Conservation (phyloP, 2,888 invertebrate genomes). For the Ornithoptera priamus region DNA sequence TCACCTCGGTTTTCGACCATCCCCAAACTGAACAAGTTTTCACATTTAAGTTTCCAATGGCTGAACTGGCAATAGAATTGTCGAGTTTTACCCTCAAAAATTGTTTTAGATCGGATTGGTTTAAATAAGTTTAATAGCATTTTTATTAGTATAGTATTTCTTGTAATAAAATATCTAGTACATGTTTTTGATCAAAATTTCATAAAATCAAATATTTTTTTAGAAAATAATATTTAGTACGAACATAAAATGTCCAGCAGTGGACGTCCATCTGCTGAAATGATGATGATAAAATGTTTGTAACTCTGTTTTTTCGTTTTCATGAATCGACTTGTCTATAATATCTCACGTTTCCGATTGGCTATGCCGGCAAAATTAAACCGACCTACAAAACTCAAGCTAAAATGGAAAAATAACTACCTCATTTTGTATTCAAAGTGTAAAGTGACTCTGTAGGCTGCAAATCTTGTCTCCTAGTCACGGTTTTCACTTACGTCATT, state of each 20-base stretch:
- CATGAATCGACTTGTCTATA: not conserved
- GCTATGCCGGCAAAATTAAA: not conserved
- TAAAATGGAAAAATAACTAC: conserved; percentile 14
- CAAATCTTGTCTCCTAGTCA: not conserved
- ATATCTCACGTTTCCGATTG: not conserved
- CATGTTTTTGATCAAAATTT: no score
- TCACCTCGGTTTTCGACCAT: conserved; percentile 1
- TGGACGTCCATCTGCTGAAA: no score
- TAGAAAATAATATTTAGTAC: no score
- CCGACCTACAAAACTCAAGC: conserved; percentile 9
- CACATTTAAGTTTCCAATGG: conserved; percentile 18
- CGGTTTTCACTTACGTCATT: conserved; percentile 17
- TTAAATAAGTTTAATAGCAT: no score
- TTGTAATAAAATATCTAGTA: no score
- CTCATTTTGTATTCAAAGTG: conserved; percentile 16
- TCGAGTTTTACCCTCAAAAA: not conserved
- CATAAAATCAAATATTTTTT: no score
- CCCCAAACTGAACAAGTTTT: conserved; percentile 18
- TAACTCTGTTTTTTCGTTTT: not conserved
- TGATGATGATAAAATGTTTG: no score
- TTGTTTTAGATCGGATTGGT: not conserved
- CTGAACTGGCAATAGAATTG: conserved; percentile 6
- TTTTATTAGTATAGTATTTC: no score
- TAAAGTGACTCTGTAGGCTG: conserved; percentile 10
- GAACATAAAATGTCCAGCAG: no score